These are phyloP conservation scores for Laterallus jamaicensis DNA, from an alignment of 2,113 vertebrate species.

Conservation along the genomic window DNA sequence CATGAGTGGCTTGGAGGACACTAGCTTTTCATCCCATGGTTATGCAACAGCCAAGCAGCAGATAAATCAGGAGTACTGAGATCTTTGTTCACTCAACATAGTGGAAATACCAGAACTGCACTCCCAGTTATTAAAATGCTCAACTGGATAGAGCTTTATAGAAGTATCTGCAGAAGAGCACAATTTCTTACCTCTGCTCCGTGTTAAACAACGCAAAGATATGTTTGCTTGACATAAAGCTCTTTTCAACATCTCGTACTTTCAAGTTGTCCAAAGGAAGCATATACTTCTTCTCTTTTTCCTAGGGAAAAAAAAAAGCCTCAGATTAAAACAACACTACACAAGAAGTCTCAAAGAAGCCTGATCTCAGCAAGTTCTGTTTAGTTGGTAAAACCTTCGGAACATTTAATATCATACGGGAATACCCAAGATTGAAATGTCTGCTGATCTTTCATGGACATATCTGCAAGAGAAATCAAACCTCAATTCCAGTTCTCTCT, in stretches of 20 bases:
- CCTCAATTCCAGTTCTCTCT: neutral
- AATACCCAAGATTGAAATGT: neutral
- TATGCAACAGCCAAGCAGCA: constrained; percentile 14
- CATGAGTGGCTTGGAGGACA: neutral
- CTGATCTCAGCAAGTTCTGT: neutral
- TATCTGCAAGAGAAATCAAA: constrained; percentile 9
- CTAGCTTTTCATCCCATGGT: neutral
- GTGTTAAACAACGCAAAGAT: constrained; percentile 97
- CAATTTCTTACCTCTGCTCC: constrained; percentile 87
- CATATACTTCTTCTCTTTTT: constrained; percentile 96
- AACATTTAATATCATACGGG: neutral
- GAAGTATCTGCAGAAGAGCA: constrained; percentile 50
- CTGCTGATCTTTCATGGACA: neutral
- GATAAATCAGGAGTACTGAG: neutral
- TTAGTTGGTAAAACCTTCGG: neutral
- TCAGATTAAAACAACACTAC: neutral
- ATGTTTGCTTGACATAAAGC: constrained; percentile 99
- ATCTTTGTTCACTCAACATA: neutral
- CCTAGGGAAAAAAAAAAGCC: constrained; percentile 67
- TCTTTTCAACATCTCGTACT: constrained; percentile 94
- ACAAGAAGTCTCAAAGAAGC: neutral
- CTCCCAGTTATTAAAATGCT: neutral
- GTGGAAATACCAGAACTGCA: neutral
- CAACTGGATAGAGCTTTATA: neutral
- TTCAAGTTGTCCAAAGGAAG: constrained; percentile 97